Conservation (phyloP, 2,888 invertebrate genomes). For the Meliscaeva auricollis region DNA sequence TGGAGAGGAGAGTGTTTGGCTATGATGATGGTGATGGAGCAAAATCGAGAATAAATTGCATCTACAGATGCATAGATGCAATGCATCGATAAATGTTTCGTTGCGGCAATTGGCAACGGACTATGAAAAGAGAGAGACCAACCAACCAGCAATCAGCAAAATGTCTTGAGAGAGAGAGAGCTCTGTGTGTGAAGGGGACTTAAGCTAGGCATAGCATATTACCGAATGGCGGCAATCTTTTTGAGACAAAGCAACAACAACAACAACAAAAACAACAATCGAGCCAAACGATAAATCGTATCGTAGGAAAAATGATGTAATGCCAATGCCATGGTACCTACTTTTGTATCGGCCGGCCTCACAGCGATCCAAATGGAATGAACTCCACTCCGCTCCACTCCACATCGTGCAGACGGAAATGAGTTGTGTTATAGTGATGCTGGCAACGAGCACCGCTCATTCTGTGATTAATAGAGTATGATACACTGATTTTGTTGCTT, state of each 20-base stretch:
- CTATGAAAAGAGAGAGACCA: conserved; percentile 14
- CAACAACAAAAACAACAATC: conserved; percentile 56
- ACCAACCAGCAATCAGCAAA: conserved; percentile 51
- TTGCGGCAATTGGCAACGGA: conserved; percentile 65
- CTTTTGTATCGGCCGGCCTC: not conserved
- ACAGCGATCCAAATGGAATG: conserved; percentile 48
- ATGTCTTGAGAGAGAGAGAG: conserved; percentile 24
- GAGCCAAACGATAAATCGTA: conserved; percentile 70
- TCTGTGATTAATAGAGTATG: conserved; percentile 70
- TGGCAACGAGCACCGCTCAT: conserved; percentile 36
- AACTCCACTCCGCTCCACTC: conserved; percentile 21
- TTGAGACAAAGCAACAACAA: conserved; percentile 14
- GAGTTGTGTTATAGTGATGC: conserved; percentile 47
- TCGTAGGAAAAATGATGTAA: conserved; percentile 72
- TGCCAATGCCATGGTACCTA: conserved; percentile 43
- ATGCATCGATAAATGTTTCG: conserved; percentile 71
- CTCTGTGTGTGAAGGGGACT: conserved; percentile 9
- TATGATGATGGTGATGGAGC: conserved; percentile 30
- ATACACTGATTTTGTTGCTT: conserved; percentile 60
- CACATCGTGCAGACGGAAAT: conserved; percentile 62
- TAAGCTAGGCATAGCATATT: conserved; percentile 28
- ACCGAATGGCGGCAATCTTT: conserved; percentile 69
- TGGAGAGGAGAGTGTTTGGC: conserved; percentile 42
- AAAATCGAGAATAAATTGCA: conserved; percentile 66
- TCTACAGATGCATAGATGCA: conserved; percentile 74